Evolutionary conservation across 2,113 vertebrate species (phyloP).

Genomic region (Cyrtonyx montezumae): DNA sequence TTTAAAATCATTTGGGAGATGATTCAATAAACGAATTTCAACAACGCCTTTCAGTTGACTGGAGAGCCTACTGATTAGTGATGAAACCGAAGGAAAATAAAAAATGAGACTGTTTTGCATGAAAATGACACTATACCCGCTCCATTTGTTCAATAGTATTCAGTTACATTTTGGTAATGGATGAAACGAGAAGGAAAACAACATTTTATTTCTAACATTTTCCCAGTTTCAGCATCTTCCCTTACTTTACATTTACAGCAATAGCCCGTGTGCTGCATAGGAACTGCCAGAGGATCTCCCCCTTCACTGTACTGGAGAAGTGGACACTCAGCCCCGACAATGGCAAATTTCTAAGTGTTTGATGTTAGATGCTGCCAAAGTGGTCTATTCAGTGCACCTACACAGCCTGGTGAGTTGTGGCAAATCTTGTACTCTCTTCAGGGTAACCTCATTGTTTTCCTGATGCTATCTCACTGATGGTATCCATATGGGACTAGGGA

Average conservation of each 20-base stretch:
- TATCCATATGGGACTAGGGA: background rate
- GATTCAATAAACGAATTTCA: slow-evolving; percentile 23
- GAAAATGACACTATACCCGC: slow-evolving; percentile 4
- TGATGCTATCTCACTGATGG: background rate
- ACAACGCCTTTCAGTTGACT: background rate
- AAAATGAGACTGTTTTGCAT: slow-evolving; percentile 6
- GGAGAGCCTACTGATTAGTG: slow-evolving; percentile 9
- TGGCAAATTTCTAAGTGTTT: background rate
- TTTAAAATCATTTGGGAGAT: background rate
- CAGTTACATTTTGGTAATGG: background rate
- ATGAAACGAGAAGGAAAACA: background rate
- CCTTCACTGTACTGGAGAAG: background rate
- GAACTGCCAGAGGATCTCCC: background rate
- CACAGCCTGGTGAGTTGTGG: background rate
- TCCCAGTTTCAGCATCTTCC: background rate
- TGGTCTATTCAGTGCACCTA: background rate
- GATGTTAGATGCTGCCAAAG: background rate
- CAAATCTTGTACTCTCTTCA: background rate
- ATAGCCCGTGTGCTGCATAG: background rate
- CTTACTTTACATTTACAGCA: background rate
- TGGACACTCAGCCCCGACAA: background rate
- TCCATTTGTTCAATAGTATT: background rate
- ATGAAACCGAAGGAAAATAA: slow-evolving; percentile 5
- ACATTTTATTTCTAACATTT: background rate
- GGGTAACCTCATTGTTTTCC: background rate